These are phyloP conservation scores for Megaceryle alcyon DNA, from an alignment of 2,797 vertebrate species.

Conservation along the genomic window DNA sequence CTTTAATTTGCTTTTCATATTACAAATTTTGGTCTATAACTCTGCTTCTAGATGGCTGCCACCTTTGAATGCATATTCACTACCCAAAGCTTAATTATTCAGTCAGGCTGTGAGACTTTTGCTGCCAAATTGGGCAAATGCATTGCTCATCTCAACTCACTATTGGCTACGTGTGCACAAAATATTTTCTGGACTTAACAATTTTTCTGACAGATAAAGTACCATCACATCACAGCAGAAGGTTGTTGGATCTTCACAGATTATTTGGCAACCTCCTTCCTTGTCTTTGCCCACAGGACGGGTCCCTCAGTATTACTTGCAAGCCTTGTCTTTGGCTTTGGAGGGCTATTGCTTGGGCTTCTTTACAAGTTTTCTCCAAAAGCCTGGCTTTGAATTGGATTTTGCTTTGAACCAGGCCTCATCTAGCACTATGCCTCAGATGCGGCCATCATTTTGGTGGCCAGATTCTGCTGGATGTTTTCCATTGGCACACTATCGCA, in stretches of 20 bases:
- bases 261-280: not conserved
- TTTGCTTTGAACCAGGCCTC: not conserved
- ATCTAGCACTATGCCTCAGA: not conserved
- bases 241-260: not conserved
- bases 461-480: not conserved
- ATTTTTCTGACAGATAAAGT: not conserved
- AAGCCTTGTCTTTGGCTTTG: not conserved
- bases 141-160: not conserved
- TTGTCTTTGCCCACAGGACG: not conserved
- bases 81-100: not conserved
- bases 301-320: not conserved
- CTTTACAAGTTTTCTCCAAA: not conserved
- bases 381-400: not conserved
- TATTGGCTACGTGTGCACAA: not conserved
- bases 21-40: not conserved
- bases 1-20: not conserved
- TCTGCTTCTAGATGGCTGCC: not conserved
- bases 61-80: not conserved
- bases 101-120: not conserved
- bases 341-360: not conserved
- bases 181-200: not conserved
- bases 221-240: not conserved
- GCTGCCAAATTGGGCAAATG: not conserved
- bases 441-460: accelerated
- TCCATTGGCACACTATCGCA: not conserved